Evolutionary conservation across 2,888 invertebrate species (phyloP).

Genomic region (Amiota mariae): DNA sequence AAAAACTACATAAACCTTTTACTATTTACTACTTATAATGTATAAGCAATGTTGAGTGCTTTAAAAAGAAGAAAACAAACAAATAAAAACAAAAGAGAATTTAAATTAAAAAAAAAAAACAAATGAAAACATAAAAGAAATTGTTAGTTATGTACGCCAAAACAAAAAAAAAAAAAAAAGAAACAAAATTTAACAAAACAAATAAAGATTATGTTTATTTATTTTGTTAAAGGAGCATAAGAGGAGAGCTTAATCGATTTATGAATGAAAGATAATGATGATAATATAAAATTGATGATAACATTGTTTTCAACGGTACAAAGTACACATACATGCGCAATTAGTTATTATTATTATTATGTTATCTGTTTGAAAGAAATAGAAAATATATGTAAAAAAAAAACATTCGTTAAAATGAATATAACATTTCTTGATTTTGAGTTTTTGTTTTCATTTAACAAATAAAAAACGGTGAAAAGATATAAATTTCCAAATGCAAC

Average conservation of each 20-base stretch:
- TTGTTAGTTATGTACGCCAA: slow-evolving; percentile 14
- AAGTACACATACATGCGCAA: slow-evolving; percentile 28
- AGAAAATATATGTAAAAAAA: not conserved
- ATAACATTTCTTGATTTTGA: not conserved
- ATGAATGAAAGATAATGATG: slow-evolving; percentile 1
- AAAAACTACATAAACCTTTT: too few relatives aligned
- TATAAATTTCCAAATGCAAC: too few relatives aligned
- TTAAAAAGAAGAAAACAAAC: slow-evolving; percentile 54
- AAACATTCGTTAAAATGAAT: slow-evolving; percentile 13
- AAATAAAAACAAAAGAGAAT: slow-evolving; percentile 48
- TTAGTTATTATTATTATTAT: slow-evolving; percentile 8
- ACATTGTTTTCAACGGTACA: slow-evolving; percentile 17
- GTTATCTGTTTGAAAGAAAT: slow-evolving; percentile 18
- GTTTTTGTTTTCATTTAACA: not conserved
- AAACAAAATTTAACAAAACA: not conserved
- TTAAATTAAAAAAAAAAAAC: slow-evolving; percentile 55
- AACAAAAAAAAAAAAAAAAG: not conserved
- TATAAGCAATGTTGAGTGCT: slow-evolving; percentile 58
- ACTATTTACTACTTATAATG: too few relatives aligned
- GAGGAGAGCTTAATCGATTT: slow-evolving; percentile 2
- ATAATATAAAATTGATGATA: not conserved
- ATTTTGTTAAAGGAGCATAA: slow-evolving; percentile 2
- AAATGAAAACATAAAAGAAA: not conserved
- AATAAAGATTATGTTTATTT: not conserved
- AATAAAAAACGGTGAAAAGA: too few relatives aligned